Evolutionary conservation across 2,113 vertebrate genomes (phyloP).

Genomic region (Hymenochirus boettgeri): DNA sequence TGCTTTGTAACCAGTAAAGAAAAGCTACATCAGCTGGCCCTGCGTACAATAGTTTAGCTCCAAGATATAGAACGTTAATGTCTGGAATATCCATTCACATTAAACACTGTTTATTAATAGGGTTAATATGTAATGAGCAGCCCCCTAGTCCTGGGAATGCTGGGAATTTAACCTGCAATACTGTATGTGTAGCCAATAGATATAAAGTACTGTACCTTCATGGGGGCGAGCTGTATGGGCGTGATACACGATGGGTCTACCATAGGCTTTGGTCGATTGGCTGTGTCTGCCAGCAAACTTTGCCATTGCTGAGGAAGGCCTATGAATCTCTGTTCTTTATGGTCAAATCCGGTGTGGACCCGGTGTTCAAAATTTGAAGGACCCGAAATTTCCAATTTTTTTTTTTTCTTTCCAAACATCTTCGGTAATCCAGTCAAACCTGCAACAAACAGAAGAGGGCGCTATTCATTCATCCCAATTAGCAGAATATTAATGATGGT

Average conservation of each 20-base stretch:
- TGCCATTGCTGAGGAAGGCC: slow-evolving; percentile 97
- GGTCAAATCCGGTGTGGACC: slow-evolving; percentile 95
- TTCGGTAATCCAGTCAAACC: slow-evolving; percentile 79
- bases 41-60: too few relatives aligned
- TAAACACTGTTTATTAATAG: too few relatives aligned
- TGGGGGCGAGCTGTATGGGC: slow-evolving; percentile 94
- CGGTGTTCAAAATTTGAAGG: slow-evolving; percentile 98
- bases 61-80: too few relatives aligned
- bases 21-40: too few relatives aligned
- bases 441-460: too few relatives aligned
- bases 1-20: too few relatives aligned
- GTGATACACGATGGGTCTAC: slow-evolving; percentile 98
- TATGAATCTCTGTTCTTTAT: slow-evolving; percentile 91
- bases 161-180: too few relatives aligned
- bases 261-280: slow-evolving; percentile 95
- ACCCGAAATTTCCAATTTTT: slow-evolving; percentile 94
- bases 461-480: too few relatives aligned
- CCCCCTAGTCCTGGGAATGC: too few relatives aligned
- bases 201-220: slow-evolving; percentile 77
- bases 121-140: too few relatives aligned
- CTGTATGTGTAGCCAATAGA: not conserved
- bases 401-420: slow-evolving; percentile 99
- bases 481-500: too few relatives aligned
- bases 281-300: slow-evolving; percentile 91
- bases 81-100: too few relatives aligned